Percentiles rank a stretch among this genome's conserved stretches.
phyloP scores from a whole-genome alignment of 1,140 invertebrate species.

The Calephelis virginiensis region DNA sequence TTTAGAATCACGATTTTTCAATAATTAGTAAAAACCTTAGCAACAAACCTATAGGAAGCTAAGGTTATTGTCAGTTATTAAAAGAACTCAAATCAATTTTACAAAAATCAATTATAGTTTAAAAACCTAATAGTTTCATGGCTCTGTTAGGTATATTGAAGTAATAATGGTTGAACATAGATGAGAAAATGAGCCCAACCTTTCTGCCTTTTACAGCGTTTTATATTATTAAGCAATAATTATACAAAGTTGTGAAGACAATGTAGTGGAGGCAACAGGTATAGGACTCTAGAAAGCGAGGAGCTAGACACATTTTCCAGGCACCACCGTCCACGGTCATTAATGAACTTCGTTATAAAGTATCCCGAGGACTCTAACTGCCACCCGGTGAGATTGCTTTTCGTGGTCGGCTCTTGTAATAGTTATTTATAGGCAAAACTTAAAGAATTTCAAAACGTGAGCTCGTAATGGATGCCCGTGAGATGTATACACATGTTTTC shows the following conservation, averaged over 20 bases:
- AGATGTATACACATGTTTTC: constrained; percentile 1
- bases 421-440: constrained; percentile 43
- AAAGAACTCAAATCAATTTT: too few species aligned
- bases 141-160: constrained; percentile 11
- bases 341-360: constrained; percentile 70
- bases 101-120: too few species aligned
- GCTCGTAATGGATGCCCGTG: constrained; percentile 17
- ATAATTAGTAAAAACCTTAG: too few species aligned
- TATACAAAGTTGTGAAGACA: constrained; percentile 43
- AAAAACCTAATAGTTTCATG: neutral
- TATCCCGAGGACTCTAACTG: constrained; percentile 61
- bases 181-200: constrained; percentile 6
- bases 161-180: neutral
- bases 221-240: constrained; percentile 52
- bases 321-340: constrained; percentile 32
- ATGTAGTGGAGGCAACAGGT: constrained; percentile 25
- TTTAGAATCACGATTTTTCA: too few species aligned
- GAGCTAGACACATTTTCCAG: constrained; percentile 41
- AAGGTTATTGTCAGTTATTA: too few species aligned
- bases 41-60: too few species aligned
- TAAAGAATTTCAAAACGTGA: constrained; percentile 31
- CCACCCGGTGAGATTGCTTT: constrained; percentile 68
- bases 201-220: constrained; percentile 13
- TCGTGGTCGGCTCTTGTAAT: constrained; percentile 52
- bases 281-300: constrained; percentile 34